Conservation (phyloP, 2,888 invertebrate genomes). For the Perizoma flavofasciatum region DNA sequence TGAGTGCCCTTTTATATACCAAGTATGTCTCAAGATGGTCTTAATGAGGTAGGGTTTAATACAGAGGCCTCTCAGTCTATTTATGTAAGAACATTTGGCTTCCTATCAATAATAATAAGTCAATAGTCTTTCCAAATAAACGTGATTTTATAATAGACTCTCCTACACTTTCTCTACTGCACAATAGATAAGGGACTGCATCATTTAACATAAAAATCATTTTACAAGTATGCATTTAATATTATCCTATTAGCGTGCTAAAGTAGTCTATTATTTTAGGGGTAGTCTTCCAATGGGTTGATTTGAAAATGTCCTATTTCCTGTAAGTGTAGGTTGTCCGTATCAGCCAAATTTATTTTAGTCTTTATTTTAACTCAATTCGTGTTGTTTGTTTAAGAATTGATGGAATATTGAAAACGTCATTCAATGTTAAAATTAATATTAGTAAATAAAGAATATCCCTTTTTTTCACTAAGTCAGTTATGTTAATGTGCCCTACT, state of each 20-base stretch:
- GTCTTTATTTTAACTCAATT: constrained; percentile 28
- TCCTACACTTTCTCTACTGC: constrained; percentile 57
- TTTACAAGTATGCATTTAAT: constrained; percentile 50
- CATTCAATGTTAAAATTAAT: constrained; percentile 10
- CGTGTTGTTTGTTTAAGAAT: constrained; percentile 31
- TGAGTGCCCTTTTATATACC: no score
- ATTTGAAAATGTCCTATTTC: constrained; percentile 52
- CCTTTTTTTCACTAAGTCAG: constrained; percentile 11
- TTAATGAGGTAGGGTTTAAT: no score
- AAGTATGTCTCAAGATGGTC: no score
- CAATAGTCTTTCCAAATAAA: constrained; percentile 63
- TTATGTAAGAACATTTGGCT: constrained; percentile 73
- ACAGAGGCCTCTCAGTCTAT: constrained; percentile 1
- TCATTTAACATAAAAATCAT: constrained; percentile 45
- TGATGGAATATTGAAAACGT: constrained; percentile 21
- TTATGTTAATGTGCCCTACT: constrained; percentile 3
- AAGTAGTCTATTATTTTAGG: constrained; percentile 48
- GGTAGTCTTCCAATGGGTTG: constrained; percentile 76
- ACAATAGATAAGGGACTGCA: constrained; percentile 57
- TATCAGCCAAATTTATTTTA: constrained; percentile 34
- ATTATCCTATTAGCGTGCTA: constrained; percentile 47
- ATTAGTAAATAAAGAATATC: constrained; percentile 6
- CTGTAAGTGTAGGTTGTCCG: constrained; percentile 32
- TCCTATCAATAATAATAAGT: constrained; percentile 66
- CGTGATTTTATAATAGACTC: constrained; percentile 63